These are phyloP conservation scores for Xestia xanthographa DNA, from an alignment of 2,888 invertebrate species.

Conservation along the genomic window DNA sequence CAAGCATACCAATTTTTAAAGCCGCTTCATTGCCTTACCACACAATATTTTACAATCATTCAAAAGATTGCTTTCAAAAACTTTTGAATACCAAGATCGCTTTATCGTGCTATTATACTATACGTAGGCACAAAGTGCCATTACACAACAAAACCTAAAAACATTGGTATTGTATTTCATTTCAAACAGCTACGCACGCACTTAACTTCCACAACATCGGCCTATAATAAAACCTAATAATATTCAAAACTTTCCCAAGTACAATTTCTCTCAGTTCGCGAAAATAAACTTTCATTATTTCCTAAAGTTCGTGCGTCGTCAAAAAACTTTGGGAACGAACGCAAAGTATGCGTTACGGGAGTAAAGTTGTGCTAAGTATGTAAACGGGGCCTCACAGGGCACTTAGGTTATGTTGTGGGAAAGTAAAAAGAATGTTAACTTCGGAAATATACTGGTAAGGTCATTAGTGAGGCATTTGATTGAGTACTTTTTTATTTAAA, in stretches of 20 bases:
- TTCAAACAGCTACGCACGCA: slow-evolving; percentile 1
- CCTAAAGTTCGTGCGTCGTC: slow-evolving; percentile 48
- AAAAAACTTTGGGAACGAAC: slow-evolving; percentile 48
- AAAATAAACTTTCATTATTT: slow-evolving; percentile 64
- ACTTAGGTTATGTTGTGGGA: slow-evolving; percentile 20
- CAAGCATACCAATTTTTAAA: not conserved
- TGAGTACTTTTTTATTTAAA: not conserved
- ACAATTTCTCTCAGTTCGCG: slow-evolving; percentile 42
- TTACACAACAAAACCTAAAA: not conserved
- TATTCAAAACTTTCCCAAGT: slow-evolving; percentile 45
- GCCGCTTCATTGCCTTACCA: not conserved
- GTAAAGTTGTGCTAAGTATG: slow-evolving; percentile 40
- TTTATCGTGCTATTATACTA: not conserved
- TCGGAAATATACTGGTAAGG: not conserved
- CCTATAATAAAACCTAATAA: slow-evolving; percentile 57
- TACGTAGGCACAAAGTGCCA: not conserved
- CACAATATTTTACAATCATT: not conserved
- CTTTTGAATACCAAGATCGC: not conserved
- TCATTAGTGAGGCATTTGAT: slow-evolving; percentile 21
- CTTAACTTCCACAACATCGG: not conserved
- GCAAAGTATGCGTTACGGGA: slow-evolving; percentile 46
- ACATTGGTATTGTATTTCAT: slow-evolving; percentile 17
- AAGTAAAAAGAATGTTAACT: slow-evolving; percentile 17
- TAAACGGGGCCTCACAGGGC: slow-evolving; percentile 19
- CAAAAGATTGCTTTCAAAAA: not conserved